A percentile compares a stretch with the other conserved stretches of the same genome.
Conservation (phyloP, 2,888 invertebrate genomes). For the Rutpela maculata region DNA sequence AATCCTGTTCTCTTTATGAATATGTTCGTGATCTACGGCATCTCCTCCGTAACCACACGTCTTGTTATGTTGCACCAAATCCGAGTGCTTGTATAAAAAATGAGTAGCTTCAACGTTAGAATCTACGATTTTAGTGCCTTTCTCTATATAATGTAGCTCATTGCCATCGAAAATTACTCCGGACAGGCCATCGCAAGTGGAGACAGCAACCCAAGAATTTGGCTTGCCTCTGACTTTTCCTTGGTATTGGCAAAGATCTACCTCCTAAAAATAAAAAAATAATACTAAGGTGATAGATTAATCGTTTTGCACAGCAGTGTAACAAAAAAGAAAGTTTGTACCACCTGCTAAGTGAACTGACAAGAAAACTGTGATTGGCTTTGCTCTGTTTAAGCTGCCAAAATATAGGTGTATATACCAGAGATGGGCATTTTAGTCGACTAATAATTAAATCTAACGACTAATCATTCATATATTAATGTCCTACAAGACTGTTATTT, state of each 20-base stretch:
- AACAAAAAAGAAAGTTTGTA: no score
- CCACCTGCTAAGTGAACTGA: no score
- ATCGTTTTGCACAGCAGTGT: no score
- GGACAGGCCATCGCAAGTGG: slow-evolving; percentile 84
- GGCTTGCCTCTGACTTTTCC: slow-evolving; percentile 83
- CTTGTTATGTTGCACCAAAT: slow-evolving; percentile 77
- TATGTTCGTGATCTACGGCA: slow-evolving; percentile 65
- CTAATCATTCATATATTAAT: no score
- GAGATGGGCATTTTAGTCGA: no score
- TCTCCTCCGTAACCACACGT: slow-evolving; percentile 76
- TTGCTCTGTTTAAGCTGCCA: no score
- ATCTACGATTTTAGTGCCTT: slow-evolving; percentile 62
- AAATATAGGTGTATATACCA: no score
- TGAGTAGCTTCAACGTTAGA: slow-evolving; percentile 71
- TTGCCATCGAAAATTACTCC: slow-evolving; percentile 89
- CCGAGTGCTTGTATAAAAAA: slow-evolving; percentile 81
- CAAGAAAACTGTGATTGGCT: no score
- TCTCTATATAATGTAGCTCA: slow-evolving; percentile 84
- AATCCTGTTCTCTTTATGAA: slow-evolving; percentile 75
- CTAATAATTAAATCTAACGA: no score
- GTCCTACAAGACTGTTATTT: no score
- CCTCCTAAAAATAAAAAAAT: slow-evolving; percentile 76
- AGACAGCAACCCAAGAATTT: slow-evolving; percentile 88
- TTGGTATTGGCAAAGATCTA: slow-evolving; percentile 85
- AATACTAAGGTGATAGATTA: no score